Evolutionary conservation across 2,797 vertebrate genomes (phyloP).

Genomic region (Champsocephalus gunnari): DNA sequence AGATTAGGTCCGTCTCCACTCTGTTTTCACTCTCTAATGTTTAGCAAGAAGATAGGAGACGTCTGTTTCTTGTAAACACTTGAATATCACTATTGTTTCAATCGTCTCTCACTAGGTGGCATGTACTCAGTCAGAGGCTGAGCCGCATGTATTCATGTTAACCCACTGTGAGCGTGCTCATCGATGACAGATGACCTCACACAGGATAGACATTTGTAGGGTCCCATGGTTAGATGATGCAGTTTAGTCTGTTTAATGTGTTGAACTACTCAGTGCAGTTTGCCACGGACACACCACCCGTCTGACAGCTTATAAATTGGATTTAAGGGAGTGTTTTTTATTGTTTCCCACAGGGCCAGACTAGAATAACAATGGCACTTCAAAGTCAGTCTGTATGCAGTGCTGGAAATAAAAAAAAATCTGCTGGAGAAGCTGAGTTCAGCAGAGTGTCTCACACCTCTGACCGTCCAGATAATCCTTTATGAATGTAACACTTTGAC

Average conservation of each 20-base stretch:
- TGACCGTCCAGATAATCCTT: constrained; percentile 42
- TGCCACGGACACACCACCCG: constrained; percentile 71
- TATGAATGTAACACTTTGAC: constrained; percentile 18
- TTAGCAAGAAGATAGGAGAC: constrained; percentile 18
- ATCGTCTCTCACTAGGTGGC: constrained; percentile 39
- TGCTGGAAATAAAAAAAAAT: constrained; percentile 77
- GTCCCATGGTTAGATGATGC: constrained; percentile 68
- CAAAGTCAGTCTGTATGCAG: constrained; percentile 77
- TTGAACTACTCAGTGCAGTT: constrained; percentile 74
- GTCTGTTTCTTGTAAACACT: constrained; percentile 40
- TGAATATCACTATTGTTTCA: constrained; percentile 32
- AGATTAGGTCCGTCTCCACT: constrained; percentile 13
- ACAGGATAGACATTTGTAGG: constrained; percentile 43
- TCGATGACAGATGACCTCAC: constrained; percentile 49
- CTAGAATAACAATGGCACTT: constrained; percentile 83
- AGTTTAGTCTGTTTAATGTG: constrained; percentile 75
- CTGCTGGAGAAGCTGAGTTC: constrained; percentile 60
- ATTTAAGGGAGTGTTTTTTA: constrained; percentile 80
- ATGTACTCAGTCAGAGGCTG: constrained; percentile 28
- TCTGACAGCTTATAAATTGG: constrained; percentile 84
- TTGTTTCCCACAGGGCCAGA: constrained; percentile 76
- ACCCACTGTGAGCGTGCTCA: constrained; percentile 25
- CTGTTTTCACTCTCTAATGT: constrained; percentile 35
- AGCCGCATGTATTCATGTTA: constrained; percentile 13
- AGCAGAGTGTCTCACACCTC: constrained; percentile 55